Conservation (phyloP, 2,113 vertebrate genomes). For the Phaethornis superciliosus region DNA sequence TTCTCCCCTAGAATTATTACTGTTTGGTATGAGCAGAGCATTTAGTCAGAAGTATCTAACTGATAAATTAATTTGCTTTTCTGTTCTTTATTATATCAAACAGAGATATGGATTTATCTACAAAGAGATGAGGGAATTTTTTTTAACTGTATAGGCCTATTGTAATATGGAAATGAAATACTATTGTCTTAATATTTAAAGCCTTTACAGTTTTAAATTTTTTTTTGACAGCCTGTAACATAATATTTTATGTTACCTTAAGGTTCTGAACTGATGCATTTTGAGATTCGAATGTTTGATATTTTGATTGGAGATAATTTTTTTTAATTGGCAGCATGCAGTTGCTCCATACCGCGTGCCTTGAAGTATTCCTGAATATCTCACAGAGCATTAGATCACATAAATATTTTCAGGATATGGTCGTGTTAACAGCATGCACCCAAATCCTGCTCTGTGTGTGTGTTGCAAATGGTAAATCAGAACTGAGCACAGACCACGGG, state of each 20-base stretch:
- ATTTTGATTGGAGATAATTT: not conserved
- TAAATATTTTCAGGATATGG: not conserved
- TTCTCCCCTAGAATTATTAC: not conserved
- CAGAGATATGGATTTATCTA: not conserved
- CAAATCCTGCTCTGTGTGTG: not conserved
- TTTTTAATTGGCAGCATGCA: not conserved
- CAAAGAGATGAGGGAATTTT: not conserved
- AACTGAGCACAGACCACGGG: not conserved
- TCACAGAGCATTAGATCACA: not conserved
- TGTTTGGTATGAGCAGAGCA: not conserved
- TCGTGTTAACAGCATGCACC: not conserved
- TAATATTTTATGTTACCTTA: not conserved
- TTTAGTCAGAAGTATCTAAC: not conserved
- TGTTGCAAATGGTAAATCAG: not conserved
- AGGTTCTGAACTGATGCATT: not conserved
- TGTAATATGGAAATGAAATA: not conserved
- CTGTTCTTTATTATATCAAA: not conserved
- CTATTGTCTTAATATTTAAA: not conserved
- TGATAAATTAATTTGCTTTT: not conserved
- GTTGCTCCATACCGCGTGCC: not conserved
- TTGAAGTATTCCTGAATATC: not conserved
- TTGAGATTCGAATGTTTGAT: not conserved
- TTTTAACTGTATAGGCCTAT: not conserved
- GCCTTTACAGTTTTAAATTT: not conserved
- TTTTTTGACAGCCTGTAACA: not conserved